Evolutionary conservation across 2,888 invertebrate species (phyloP).

Genomic region (Punctoribates punctum): DNA sequence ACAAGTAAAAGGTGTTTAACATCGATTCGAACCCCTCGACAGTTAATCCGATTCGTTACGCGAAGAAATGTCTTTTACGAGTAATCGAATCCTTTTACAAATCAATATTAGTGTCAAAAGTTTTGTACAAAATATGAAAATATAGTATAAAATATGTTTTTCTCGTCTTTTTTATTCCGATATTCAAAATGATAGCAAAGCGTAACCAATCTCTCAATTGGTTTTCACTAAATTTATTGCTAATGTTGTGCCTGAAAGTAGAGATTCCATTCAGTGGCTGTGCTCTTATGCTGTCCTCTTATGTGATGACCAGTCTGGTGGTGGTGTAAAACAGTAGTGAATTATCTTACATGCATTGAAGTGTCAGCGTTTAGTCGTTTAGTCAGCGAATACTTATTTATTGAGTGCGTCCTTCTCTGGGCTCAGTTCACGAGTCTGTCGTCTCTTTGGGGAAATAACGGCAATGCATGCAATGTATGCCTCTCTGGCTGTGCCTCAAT

Average conservation of each 20-base stretch:
- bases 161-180: neutral
- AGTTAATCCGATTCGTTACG: slow-evolving; percentile 26
- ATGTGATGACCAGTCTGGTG: slow-evolving; percentile 23
- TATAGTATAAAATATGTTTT: slow-evolving; percentile 20
- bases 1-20: neutral
- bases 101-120: slow-evolving; percentile 32
- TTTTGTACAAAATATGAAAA: neutral
- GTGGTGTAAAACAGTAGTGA: slow-evolving; percentile 27
- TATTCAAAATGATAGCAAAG: neutral
- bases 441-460: slow-evolving; percentile 22
- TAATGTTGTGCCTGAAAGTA: slow-evolving; percentile 1
- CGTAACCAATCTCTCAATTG: slow-evolving; percentile 16
- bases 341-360: slow-evolving; percentile 26
- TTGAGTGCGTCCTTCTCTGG: slow-evolving; percentile 24
- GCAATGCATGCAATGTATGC: slow-evolving; percentile 5
- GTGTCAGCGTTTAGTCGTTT: slow-evolving; percentile 32
- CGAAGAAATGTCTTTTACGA: neutral
- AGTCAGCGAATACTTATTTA: slow-evolving; percentile 33
- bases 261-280: neutral
- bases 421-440: neutral
- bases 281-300: neutral
- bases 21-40: neutral
- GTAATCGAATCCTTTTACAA: neutral
- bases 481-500: neutral
- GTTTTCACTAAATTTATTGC: neutral